Evolutionary conservation across 1,140 invertebrate species (phyloP), one percentile per base, ranked within the genome.

Genomic region (Macrosteles quadrilineatus): DNA sequence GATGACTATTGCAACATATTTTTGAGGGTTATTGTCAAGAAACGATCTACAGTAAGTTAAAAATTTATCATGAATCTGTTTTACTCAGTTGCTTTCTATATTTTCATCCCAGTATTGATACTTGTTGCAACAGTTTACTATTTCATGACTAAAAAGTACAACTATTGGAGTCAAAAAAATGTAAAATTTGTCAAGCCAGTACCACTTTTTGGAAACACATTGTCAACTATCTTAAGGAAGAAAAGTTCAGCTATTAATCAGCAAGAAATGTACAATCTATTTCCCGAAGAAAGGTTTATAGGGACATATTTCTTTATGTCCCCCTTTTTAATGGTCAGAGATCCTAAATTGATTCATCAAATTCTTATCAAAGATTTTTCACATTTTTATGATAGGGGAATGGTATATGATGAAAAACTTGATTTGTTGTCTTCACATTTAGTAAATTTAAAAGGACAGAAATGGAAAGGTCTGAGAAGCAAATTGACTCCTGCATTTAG

Each of bases 331-430:
- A 66, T 85, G 0, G 0, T 84, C 0, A 74, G 72, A 19, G 83
- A 86, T 72, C 78, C 79, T 0, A 79, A 85, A 2, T 17, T 83
- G 2, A 81, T 85, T 4, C 83, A 81, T 50, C 72, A 79, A 1
- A 70, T 86, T 1, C 31, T 85, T 3, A 82, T 85, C 1, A 84
- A 81, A 71, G 81, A 85, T 62, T 85, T 85, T 63, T 73, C 78
- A 0, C 75, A 75, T 36, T 85, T 85, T 32, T 62, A 78, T 6
- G 75, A 83, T 69, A 78, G 82, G 25, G 81, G 80, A 1, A 29
- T 80, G 11, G 72, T 72, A 50, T 32, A 74, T 6, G 75, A 77
- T 50, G 36, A 55, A 11, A 65, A 74, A 53, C 25, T 64, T 0
- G 77, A 79, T 65, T 75, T 72, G 2, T 53, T 78, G 12, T 68